Evolutionary conservation across 2,113 vertebrate genomes (phyloP), one percentile per base, ranked within the genome.

Genomic region (Ameiurus melas): DNA sequence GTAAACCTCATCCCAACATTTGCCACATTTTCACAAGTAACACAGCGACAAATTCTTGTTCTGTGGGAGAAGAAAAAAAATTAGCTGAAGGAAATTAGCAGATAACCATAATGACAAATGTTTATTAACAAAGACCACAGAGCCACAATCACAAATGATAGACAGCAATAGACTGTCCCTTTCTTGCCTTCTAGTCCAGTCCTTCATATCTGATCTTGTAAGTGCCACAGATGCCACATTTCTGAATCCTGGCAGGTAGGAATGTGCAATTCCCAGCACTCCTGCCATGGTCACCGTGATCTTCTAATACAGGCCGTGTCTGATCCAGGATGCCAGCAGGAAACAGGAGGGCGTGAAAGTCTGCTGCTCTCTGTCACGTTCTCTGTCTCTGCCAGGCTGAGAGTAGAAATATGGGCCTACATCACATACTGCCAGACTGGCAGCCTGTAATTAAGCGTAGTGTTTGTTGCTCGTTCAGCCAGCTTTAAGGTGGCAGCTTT

Each of bases 371-470:
- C 75, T 84, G 90, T 87, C 70, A 75, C 25, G 9, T 84, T 58
- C 60, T 88, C 70, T 84, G 71, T 80, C 25, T 86, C 51, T 86
- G 77, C 70, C 85, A 84, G 57, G 87, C 73, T 88, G 51, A 60
- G 58, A 70, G 87, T 78, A 86, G 87, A 87, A 90, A 89, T 87
- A 66, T 81, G 27, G 87, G 87, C 81, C 84, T 87, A 83, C 87
- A 82, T 86, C 83, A 80, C 68, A 77, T 79, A 75, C 77, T 73
- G 62, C 83, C 82, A 84, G 88, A 90, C 88, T 89, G 92, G 85
- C 90, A 93, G 90, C 58, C 66, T 90, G 90, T 94, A 93, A 95
- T 95, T 94, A 95, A 90, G 90, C 78, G 6, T 81, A 68, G 79
- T 55, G 86, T 92, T 91, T 78, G 84, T 78, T 12, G 70, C 85